Evolutionary conservation across 2,888 invertebrate species (phyloP), one percentile per base, ranked within the genome.

Genomic region (Chalcosyrphus nemorum): DNA sequence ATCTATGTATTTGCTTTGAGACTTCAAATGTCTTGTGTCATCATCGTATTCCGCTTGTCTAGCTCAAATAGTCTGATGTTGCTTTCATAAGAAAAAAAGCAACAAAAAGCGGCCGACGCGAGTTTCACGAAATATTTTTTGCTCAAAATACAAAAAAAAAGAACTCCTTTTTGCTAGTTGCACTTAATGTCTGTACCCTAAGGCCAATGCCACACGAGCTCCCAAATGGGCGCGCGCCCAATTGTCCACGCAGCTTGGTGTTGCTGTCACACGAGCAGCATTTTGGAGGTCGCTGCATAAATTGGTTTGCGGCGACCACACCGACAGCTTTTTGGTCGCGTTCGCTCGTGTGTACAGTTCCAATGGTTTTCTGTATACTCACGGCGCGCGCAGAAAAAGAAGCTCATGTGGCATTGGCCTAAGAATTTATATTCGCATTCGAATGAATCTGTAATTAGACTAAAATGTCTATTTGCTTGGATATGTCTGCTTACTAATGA

Each of bases 391-490:
- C n/a, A n/a, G n/a, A n/a, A n/a, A n/a, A n/a, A n/a, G n/a, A n/a
- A n/a, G n/a, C n/a, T n/a, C n/a, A n/a, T n/a, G n/a, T n/a, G n/a
- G n/a, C n/a, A n/a, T n/a, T n/a, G n/a, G n/a, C n/a, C n/a, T n/a
- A 2, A 27, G 35, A 19, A 19, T 29, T 57, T 63, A 27, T 24
- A 78, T 41, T 50, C 29, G 17, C 71, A 47, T 38, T 50, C 29
- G 17, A 78, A 47, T 38, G 32, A 78, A 50, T 57, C 65, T 78
- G 59, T 52, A 65, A 71, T 43, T 57, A 45, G 66, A 66, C 57
- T 59, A 24, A 61, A 45, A 74, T 66, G 65, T 54, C 21, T 24
- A 41, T 35, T 52, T 68, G 57, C 15, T 61, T 45, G 61, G 61
- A 27, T 70, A 45, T 15, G 38, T 32, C 45, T 43, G 38, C 77